These are phyloP conservation scores for Tarsius wallacei DNA, from an alignment of 2,797 vertebrate genomes.

Conservation along the genomic window DNA sequence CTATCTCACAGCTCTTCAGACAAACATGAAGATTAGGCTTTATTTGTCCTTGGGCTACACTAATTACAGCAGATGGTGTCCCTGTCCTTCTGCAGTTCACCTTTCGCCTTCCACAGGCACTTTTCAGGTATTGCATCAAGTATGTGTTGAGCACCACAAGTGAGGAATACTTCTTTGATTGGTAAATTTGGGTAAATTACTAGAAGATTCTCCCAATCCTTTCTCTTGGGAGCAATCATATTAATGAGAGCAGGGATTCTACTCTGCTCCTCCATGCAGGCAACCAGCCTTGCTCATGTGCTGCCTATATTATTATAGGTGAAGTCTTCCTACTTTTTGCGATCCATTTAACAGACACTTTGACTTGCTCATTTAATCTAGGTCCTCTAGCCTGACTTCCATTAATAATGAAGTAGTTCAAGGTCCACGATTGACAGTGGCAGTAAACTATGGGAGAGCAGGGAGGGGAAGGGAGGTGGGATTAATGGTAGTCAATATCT, in stretches of 20 bases:
- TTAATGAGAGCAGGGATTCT: neutral
- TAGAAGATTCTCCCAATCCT: neutral
- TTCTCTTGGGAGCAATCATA: neutral
- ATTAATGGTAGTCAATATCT: no score
- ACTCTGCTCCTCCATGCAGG: neutral
- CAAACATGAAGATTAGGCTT: neutral
- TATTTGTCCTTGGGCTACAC: neutral
- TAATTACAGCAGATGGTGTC: neutral
- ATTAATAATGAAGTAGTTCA: neutral
- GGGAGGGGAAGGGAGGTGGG: no score
- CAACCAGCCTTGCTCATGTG: neutral
- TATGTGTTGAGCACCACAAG: neutral
- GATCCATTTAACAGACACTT: conserved; percentile 33
- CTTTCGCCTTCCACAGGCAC: neutral
- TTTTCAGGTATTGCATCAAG: neutral
- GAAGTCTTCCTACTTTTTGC: conserved; percentile 3
- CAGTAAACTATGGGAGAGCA: no score
- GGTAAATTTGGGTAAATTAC: neutral
- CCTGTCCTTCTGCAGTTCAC: neutral
- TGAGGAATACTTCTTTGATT: neutral
- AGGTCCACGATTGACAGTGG: no score
- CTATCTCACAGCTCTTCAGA: neutral
- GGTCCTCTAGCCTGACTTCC: neutral
- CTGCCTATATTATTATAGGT: neutral
- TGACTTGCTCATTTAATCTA: neutral